Conservation (phyloP, 2,888 invertebrate species). For the Cryptus viduatorius region DNA sequence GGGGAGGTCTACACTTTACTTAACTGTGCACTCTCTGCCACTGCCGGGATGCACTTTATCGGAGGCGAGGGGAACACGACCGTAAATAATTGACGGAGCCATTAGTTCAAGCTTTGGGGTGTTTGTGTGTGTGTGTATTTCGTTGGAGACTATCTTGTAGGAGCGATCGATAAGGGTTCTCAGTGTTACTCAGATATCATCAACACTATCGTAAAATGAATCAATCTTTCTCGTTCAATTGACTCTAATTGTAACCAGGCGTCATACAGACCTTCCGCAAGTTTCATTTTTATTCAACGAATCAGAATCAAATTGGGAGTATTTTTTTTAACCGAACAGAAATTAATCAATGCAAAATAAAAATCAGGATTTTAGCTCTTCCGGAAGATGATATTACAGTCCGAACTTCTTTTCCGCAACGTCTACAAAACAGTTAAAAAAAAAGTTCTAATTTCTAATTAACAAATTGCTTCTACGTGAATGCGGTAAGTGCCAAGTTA, state of each 20-base stretch:
- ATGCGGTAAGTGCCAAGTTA: background rate
- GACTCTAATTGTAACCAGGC: background rate
- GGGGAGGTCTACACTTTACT: conserved; percentile 50
- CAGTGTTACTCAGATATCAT: conserved; percentile 15
- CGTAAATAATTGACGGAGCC: conserved; percentile 68
- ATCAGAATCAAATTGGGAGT: too few species aligned
- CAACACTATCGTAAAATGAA: background rate
- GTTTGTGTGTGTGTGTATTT: conserved; percentile 15
- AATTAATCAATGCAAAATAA: too few species aligned
- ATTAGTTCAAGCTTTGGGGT: conserved; percentile 55
- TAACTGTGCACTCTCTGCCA: conserved; percentile 47
- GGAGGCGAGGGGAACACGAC: conserved; percentile 55
- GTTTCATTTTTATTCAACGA: too few species aligned
- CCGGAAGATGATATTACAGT: too few species aligned
- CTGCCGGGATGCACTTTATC: conserved; percentile 64
- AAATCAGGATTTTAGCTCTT: too few species aligned
- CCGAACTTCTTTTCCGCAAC: too few species aligned
- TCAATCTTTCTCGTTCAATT: background rate
- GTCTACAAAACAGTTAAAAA: too few species aligned
- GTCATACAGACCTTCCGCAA: too few species aligned
- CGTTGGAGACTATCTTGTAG: conserved; percentile 28
- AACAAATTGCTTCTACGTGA: background rate
- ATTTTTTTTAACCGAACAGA: too few species aligned
- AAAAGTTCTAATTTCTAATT: background rate
- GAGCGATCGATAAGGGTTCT: conserved; percentile 54